Evolutionary conservation across 2,113 vertebrate genomes (phyloP).

Genomic region (Poeciliopsis retropinna): DNA sequence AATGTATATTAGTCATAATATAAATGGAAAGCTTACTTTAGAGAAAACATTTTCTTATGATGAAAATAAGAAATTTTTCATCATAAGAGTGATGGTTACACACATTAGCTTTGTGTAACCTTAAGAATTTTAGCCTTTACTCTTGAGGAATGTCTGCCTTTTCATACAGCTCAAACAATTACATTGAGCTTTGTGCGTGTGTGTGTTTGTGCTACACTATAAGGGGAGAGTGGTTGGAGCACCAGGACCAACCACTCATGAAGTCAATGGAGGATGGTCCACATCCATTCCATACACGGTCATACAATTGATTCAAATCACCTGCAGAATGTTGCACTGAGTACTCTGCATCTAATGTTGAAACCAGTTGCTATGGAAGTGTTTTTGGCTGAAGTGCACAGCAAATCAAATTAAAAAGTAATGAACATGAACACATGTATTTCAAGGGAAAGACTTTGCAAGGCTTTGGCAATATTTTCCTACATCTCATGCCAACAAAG

Average conservation of each 20-base stretch:
- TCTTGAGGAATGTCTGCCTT: conserved; percentile 14
- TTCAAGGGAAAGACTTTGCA: not conserved
- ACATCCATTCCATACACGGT: conserved; percentile 24
- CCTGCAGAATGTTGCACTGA: conserved; percentile 5
- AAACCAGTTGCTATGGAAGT: conserved; percentile 3
- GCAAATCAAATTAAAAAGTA: conserved; percentile 11
- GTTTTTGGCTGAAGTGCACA: conserved; percentile 7
- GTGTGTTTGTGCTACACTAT: not conserved
- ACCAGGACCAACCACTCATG: conserved; percentile 55
- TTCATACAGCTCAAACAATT: conserved; percentile 22
- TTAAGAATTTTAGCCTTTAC: conserved; percentile 22
- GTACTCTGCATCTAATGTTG: not conserved
- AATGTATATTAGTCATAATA: no score
- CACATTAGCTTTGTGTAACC: conserved; percentile 7
- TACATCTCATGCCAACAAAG: conserved; percentile 25
- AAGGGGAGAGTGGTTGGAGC: not conserved
- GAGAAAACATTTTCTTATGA: not conserved
- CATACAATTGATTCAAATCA: conserved; percentile 28
- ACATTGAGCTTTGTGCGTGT: conserved; percentile 15
- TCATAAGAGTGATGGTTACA: no score
- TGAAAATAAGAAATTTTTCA: no score
- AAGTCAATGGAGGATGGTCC: conserved; percentile 46
- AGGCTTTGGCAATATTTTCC: conserved; percentile 34
- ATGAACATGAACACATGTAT: conserved; percentile 2
- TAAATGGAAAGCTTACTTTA: no score